Base-by-base conservation (phyloP, 2,888 invertebrate genomes). In the Polylopha cassiicola region DNA sequence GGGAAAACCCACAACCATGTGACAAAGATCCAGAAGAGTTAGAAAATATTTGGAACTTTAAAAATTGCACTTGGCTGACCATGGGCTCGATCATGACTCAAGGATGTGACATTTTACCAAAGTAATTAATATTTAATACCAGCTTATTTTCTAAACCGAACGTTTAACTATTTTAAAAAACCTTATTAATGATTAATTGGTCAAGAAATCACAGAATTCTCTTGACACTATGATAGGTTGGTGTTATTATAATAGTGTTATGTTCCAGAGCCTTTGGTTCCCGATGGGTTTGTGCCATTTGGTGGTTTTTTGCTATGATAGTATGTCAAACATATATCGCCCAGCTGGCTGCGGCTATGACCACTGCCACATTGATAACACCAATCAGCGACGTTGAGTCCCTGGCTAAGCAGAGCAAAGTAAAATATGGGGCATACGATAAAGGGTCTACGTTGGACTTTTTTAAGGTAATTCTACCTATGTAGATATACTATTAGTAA, bases 271-370 rank as follows among this genome's bases (percentile, higher is more conserved):
- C 96, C 2, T 89, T 95, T 18, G 96, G 96, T 0, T 95, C 96
- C 0, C 87, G 97, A 22, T 91, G 96, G 86, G 92, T 96, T 0
- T 95, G 94, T 7, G 92, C 92, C 1, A 93, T 95, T 90, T 94
- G 94, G 96, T 96, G 96, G 95, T 96, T 96, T 76, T 97, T 96
- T 72, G 94, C 95, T 0, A 87, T 97, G 42, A 95, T 96, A 65
- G 94, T 97, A 86, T 92, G 95, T 47, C 94, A 96, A 39, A 96
- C 95, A 4, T 97, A 97, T 74, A 97, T 97, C 4, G 97, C 97
- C 41, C 97, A 97, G 74, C 87, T 97, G 61, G 95, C 97, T 1
- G 97, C 97, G 1, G 97, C 96, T 55, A 88, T 97, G 53, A 97
- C 97, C 1, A 92, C 92, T 48, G 94, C 95, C 7, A 84, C 94